Percentiles rank a stretch among this genome's conserved stretches.
Evolutionary conservation across 2,888 invertebrate genomes (phyloP).

Genomic region (Diadegma fenestrale): DNA sequence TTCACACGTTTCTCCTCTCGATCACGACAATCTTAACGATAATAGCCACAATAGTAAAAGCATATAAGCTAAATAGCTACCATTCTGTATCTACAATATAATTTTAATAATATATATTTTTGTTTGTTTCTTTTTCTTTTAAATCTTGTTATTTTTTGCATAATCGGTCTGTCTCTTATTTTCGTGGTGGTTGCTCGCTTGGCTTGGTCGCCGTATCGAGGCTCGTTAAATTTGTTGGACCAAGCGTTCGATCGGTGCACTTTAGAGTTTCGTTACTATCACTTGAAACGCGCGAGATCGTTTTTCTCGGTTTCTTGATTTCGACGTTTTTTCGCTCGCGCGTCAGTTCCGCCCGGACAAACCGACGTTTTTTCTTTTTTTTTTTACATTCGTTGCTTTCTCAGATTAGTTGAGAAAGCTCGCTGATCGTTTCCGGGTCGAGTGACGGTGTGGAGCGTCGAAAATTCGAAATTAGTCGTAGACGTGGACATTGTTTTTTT

Average conservation of each 20-base stretch:
- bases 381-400: slow-evolving; percentile 25
- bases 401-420: slow-evolving; percentile 21
- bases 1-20: slow-evolving; percentile 9
- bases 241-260: slow-evolving; percentile 52
- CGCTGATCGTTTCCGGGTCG: neutral
- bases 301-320: neutral
- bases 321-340: slow-evolving; percentile 32
- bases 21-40: slow-evolving; percentile 78
- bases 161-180: slow-evolving; percentile 25
- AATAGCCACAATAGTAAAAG: slow-evolving; percentile 84
- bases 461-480: neutral
- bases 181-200: slow-evolving; percentile 31
- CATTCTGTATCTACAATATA: slow-evolving; percentile 78
- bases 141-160: slow-evolving; percentile 28
- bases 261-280: slow-evolving; percentile 29
- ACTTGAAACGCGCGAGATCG: neutral
- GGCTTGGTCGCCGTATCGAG: slow-evolving; percentile 24
- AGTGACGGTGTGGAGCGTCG: neutral
- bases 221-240: slow-evolving; percentile 27
- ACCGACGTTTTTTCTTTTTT: no score
- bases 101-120: slow-evolving; percentile 67
- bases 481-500: neutral
- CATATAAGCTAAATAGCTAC: slow-evolving; percentile 84
- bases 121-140: slow-evolving; percentile 52
- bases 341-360: neutral